A percentile compares a stretch with the other conserved stretches of the same genome.
These are phyloP conservation scores for Myotis planiceps DNA, from an alignment of 2,797 vertebrate species.

Conservation along the genomic window DNA sequence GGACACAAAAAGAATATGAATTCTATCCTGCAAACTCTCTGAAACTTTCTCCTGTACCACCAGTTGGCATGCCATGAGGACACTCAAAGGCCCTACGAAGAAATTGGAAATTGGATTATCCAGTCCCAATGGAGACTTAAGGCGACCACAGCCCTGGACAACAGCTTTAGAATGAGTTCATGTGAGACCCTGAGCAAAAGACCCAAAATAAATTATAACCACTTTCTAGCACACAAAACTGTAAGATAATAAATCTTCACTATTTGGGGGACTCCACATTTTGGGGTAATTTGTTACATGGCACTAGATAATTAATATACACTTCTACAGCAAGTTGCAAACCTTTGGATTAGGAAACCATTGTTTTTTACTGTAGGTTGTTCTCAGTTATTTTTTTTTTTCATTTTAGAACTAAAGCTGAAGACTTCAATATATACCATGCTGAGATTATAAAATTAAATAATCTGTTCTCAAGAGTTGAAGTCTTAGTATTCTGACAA, in stretches of 20 bases:
- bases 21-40: not conserved
- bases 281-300: not conserved
- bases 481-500: not conserved
- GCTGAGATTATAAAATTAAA: not conserved
- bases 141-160: too few relatives aligned
- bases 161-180: not conserved
- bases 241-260: too few relatives aligned
- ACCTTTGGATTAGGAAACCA: not conserved
- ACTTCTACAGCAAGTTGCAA: not conserved
- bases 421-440: not conserved
- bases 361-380: not conserved
- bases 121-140: not conserved
- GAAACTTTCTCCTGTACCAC: too few relatives aligned
- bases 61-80: accelerated
- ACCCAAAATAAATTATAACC: accelerated
- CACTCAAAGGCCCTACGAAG: accelerated
- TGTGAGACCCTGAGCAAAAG: accelerated
- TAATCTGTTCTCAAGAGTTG: not conserved
- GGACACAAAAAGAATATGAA: accelerated
- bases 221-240: not conserved
- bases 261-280: accelerated
- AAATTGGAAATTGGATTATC: not conserved
- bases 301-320: not conserved
- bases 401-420: not conserved
- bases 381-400: not conserved